Base-by-base conservation (phyloP, 2,797 vertebrate genomes). In the Alcedo atthis region DNA sequence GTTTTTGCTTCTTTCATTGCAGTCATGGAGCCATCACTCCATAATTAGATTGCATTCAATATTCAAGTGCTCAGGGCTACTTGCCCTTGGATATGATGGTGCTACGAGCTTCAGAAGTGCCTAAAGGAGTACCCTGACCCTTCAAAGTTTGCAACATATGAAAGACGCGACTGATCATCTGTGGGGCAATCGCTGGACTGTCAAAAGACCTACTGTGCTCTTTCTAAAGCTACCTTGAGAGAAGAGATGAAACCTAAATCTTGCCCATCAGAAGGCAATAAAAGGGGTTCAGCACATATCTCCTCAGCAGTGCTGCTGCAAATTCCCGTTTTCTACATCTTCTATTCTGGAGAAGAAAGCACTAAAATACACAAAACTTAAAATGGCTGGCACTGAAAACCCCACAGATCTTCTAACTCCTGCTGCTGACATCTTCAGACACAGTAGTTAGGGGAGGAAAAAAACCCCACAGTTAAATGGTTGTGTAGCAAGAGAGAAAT, bases 181-280 rank as follows among this genome's bases (percentile, higher is more conserved):
- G 80, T 57, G 67, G 84, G 84, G 67, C 87, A 85, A 92, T 81
- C 28, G 67, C 81, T 8, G 84, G 90, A 85, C 90, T 87, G 87
- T 53, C 90, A 88, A 78, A 93, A 89, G 81, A 82, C 89, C 85
- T 66, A 89, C 81, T 62, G 89, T 89, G 89, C 48, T 88, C 87
- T 85, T 92, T 90, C 87, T 87, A 62, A 90, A 92, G 90, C 87
- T 88, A 70, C 90, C 84, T 87, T 79, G 63, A 62, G 71, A 75
- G 78, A 53, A 33, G 58, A 87, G 93, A 94, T 75, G 81, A 92
- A 94, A 94, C 90, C 90, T 66, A 88, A 90, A 85, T 70, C 90
- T 88, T 88, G 80, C 48, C 87, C 78, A 92, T 88, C 87, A 85
- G 90, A 90, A 94, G 90, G 74, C 80, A 85, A 54, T 78, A 81